A percentile compares a stretch with the other conserved stretches of the same genome.
phyloP scores from a whole-genome alignment of 2,113 vertebrate genomes.

The Halichoerus grypus region DNA sequence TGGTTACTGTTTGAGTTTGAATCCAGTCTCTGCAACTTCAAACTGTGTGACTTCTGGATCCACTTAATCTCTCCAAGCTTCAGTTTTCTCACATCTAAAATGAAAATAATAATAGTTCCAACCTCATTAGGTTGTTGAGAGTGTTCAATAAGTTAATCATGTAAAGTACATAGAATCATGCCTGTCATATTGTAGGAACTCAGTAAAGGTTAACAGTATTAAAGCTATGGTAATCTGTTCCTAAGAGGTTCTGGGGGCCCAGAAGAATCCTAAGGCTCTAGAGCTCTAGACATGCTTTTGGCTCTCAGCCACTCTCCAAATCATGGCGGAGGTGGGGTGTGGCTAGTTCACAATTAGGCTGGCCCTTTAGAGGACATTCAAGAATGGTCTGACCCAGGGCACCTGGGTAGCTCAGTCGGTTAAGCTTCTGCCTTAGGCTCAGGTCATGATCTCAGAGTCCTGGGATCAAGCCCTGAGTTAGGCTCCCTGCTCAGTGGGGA shows the following conservation, averaged over 20 bases:
- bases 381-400: background rate
- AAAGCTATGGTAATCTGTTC: background rate
- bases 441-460: background rate
- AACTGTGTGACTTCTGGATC: background rate
- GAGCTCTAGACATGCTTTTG: background rate
- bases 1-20: slow-evolving; percentile 50
- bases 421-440: background rate
- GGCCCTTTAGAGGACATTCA: background rate
- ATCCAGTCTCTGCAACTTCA: background rate
- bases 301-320: background rate
- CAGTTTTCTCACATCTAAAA: slow-evolving; percentile 31
- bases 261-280: slow-evolving; percentile 2
- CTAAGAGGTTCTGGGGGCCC: background rate
- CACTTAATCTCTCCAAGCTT: slow-evolving; percentile 19
- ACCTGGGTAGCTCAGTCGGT: background rate
- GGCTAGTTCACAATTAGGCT: background rate
- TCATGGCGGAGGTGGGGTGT: background rate
- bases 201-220: slow-evolving; percentile 9
- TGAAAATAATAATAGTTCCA: background rate
- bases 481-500: background rate
- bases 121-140: slow-evolving; percentile 47
- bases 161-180: background rate
- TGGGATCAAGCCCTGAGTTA: background rate
- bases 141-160: slow-evolving; percentile 12
- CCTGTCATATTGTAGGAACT: background rate